phyloP scores from a whole-genome alignment of 64 coral and sea anemone genomes.

The Hydrozoanthus tunicans region DNA sequence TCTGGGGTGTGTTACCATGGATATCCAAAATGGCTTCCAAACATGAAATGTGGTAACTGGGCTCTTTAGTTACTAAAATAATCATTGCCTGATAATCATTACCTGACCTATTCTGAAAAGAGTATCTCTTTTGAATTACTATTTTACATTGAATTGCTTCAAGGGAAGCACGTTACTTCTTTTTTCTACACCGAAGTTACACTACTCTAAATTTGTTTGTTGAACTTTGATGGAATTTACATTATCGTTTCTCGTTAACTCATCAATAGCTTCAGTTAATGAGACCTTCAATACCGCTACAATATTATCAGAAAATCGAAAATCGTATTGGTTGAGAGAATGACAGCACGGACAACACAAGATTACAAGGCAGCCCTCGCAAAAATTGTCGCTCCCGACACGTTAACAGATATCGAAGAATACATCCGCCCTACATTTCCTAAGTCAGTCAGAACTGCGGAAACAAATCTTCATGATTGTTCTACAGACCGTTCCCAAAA shows the following conservation, averaged over 20 bases:
- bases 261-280: background rate
- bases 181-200: no score
- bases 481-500: constrained; percentile 30
- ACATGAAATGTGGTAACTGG: background rate
- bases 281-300: background rate
- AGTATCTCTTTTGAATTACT: no score
- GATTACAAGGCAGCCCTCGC: constrained; percentile 63
- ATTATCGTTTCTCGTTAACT: no score
- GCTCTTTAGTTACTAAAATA: background rate
- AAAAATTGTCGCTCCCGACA: constrained; percentile 78
- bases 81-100: background rate
- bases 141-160: no score
- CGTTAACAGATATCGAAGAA: constrained; percentile 81
- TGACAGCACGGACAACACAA: constrained; percentile 38
- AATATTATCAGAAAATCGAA: background rate
- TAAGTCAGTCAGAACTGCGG: background rate
- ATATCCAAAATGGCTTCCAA: background rate
- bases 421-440: constrained; percentile 78
- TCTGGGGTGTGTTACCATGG: constrained; percentile 56
- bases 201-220: no score
- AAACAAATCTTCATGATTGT: background rate
- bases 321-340: background rate
- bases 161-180: no score
- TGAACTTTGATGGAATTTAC: no score
- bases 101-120: no score